A percentile compares a stretch with the other conserved stretches of the same genome.
phyloP scores from a whole-genome alignment of 2,797 vertebrate species.

The Acomys russatus region DNA sequence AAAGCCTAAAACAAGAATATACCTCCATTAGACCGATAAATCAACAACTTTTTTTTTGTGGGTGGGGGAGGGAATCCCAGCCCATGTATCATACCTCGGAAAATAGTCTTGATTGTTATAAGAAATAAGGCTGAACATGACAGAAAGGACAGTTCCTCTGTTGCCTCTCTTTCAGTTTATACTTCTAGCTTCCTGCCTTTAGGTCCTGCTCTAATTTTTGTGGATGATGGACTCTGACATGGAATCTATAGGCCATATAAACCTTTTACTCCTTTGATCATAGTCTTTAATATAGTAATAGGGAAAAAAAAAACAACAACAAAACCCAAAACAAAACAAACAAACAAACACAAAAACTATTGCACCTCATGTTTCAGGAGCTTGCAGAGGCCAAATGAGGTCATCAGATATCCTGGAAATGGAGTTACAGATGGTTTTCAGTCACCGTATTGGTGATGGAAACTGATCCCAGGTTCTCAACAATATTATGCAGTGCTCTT shows the following conservation, averaged over 20 bases:
- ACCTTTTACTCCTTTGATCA: neutral
- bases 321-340: neutral
- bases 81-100: neutral
- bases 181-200: neutral
- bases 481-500: neutral
- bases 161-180: neutral
- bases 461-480: neutral
- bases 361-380: neutral
- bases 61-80: neutral
- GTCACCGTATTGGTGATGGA: neutral
- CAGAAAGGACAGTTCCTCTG: neutral
- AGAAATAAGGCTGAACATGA: neutral
- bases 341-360: neutral
- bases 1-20: neutral
- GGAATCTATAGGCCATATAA: neutral
- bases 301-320: neutral
- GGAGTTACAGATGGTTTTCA: neutral
- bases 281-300: neutral
- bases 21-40: neutral
- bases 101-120: neutral
- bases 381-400: neutral
- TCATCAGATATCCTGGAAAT: neutral
- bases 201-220: neutral
- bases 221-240: neutral
- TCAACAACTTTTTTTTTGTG: neutral